These are phyloP conservation scores for Epinephelus coioides DNA, from an alignment of 2,797 vertebrate genomes.

Conservation along the genomic window DNA sequence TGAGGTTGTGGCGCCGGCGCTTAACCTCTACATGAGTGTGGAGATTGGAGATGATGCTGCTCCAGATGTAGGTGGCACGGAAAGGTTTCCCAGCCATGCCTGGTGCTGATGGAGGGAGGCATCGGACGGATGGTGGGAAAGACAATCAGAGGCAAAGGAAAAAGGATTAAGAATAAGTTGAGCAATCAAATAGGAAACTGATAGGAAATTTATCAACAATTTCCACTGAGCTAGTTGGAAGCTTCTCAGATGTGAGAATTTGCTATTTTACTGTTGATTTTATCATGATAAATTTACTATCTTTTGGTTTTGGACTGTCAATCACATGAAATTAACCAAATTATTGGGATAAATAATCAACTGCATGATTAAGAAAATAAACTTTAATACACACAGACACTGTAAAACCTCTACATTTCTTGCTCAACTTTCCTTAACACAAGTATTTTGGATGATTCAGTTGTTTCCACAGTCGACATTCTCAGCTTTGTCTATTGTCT, in stretches of 20 bases:
- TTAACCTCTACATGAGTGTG: conserved; percentile 94
- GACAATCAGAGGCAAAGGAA: background rate
- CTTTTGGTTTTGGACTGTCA: background rate
- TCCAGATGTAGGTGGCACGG: conserved; percentile 95
- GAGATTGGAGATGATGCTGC: conserved; percentile 94
- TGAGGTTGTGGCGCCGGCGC: conserved; percentile 94
- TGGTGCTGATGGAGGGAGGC: conserved; percentile 77
- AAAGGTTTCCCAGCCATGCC: conserved; percentile 95
- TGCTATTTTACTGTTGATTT: background rate
- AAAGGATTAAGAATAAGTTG: background rate
- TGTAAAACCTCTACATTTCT: background rate
- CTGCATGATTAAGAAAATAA: background rate
- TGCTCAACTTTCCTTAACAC: background rate
- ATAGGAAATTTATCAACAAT: background rate
- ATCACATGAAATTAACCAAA: background rate
- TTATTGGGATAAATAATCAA: background rate
- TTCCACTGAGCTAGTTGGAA: background rate
- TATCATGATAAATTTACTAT: background rate
- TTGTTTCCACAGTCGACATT: conserved; percentile 8
- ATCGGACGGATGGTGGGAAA: background rate
- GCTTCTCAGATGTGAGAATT: background rate
- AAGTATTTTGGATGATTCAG: background rate
- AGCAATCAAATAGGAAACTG: too few relatives aligned
- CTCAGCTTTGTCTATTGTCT: conserved; percentile 33
- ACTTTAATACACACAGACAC: background rate